phyloP scores from a whole-genome alignment of 2,797 vertebrate species.

The Pangasius krempfi region DNA sequence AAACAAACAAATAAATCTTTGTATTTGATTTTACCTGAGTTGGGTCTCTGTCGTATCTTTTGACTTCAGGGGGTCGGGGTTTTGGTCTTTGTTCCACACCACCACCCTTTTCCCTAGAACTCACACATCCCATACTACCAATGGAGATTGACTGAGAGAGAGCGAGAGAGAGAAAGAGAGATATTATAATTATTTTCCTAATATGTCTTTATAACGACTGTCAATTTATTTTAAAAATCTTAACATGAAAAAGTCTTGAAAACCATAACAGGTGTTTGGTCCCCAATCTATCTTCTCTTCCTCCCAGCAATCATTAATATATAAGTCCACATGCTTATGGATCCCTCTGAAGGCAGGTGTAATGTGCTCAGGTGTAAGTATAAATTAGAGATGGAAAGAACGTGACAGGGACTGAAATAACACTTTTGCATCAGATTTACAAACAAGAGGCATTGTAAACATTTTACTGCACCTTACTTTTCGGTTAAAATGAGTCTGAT shows the following conservation, averaged over 20 bases:
- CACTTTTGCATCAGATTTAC: neutral
- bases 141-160: neutral
- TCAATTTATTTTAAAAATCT: neutral
- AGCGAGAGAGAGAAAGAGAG: neutral
- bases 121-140: constrained; percentile 42
- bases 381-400: neutral
- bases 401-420: neutral
- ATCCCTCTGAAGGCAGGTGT: neutral
- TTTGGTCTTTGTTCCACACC: neutral
- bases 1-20: neutral
- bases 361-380: neutral
- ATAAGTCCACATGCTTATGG: neutral
- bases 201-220: neutral
- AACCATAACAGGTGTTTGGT: neutral
- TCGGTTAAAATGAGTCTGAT: neutral
- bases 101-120: constrained; percentile 7
- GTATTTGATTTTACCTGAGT: neutral
- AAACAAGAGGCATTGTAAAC: neutral
- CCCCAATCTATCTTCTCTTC: neutral
- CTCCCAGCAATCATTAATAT: neutral
- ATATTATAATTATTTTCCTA: neutral
- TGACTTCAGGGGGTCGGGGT: neutral
- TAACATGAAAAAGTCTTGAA: neutral
- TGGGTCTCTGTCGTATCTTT: neutral
- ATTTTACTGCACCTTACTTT: neutral